Evolutionary conservation across 2,113 vertebrate genomes (phyloP).

Genomic region (Oncorhynchus keta): DNA sequence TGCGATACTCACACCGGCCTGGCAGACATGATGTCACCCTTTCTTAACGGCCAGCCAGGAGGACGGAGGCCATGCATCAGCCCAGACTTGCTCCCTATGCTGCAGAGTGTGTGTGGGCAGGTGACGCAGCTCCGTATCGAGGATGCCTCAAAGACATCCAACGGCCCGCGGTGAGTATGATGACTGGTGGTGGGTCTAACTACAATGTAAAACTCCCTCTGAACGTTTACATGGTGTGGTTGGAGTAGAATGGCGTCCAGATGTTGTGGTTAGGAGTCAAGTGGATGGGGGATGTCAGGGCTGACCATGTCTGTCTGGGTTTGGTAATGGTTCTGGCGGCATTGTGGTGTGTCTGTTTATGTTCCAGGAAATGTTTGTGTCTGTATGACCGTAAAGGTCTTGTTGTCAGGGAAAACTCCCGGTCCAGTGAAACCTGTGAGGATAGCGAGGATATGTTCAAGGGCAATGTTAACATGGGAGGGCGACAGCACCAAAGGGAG

Average conservation of each 20-base stretch:
- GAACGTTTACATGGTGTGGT: neutral
- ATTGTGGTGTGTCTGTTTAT: neutral
- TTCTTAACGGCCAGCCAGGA: constrained; percentile 42
- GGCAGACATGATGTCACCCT: constrained; percentile 59
- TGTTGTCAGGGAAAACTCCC: too few species aligned
- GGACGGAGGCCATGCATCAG: constrained; percentile 2
- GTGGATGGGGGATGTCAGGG: neutral
- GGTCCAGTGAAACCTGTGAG: too few species aligned
- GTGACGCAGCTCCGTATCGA: constrained; percentile 73
- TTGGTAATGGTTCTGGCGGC: neutral
- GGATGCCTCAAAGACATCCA: constrained; percentile 26
- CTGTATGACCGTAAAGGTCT: neutral
- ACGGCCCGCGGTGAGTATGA: constrained; percentile 15
- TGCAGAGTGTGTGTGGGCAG: constrained; percentile 73
- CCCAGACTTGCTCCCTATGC: constrained; percentile 65
- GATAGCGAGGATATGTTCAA: too few species aligned
- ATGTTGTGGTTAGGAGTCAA: neutral
- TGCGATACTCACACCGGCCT: constrained; percentile 28
- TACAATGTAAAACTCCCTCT: neutral
- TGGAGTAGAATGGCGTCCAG: neutral
- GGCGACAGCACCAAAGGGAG: too few species aligned
- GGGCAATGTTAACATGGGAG: too few species aligned
- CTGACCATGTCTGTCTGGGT: neutral
- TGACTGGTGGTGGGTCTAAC: neutral
- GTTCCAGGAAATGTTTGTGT: neutral